Evolutionary conservation across 2,888 invertebrate genomes (phyloP).

Genomic region (Ochropleura plecta): DNA sequence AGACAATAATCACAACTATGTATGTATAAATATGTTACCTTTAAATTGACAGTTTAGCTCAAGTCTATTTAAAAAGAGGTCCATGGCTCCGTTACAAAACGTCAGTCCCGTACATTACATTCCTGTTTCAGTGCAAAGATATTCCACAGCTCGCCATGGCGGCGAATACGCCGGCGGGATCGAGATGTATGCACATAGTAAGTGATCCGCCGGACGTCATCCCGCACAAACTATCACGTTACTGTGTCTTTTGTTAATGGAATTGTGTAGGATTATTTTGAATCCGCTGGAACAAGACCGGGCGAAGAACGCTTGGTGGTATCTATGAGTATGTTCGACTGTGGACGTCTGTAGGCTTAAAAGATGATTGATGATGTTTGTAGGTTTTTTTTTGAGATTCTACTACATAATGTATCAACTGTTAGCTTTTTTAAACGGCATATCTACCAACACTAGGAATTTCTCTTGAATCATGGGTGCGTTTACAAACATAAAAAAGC

Average conservation of each 20-base stretch:
- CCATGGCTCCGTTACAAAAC: not conserved
- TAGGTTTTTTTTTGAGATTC: not conserved
- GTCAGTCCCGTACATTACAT: constrained; percentile 17
- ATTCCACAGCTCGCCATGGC: constrained; percentile 54
- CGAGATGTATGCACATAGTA: constrained; percentile 73
- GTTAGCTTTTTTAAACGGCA: too few species aligned
- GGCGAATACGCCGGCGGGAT: constrained; percentile 60
- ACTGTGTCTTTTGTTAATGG: not conserved
- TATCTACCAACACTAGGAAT: too few species aligned
- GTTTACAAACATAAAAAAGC: too few species aligned
- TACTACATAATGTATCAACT: not conserved
- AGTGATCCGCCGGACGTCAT: constrained; percentile 48
- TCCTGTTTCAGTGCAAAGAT: constrained; percentile 39
- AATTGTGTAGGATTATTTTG: constrained; percentile 12
- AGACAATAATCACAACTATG: too few species aligned
- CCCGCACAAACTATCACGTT: constrained; percentile 22
- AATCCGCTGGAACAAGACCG: not conserved
- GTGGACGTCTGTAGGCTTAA: not conserved
- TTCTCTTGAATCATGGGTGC: too few species aligned
- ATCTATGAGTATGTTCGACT: not conserved
- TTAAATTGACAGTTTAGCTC: not conserved
- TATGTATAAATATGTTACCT: not conserved
- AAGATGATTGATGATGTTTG: not conserved
- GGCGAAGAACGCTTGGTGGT: not conserved
- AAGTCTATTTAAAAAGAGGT: not conserved